phyloP scores from a whole-genome alignment of 1,140 invertebrate genomes.

The Lepidostoma basale region DNA sequence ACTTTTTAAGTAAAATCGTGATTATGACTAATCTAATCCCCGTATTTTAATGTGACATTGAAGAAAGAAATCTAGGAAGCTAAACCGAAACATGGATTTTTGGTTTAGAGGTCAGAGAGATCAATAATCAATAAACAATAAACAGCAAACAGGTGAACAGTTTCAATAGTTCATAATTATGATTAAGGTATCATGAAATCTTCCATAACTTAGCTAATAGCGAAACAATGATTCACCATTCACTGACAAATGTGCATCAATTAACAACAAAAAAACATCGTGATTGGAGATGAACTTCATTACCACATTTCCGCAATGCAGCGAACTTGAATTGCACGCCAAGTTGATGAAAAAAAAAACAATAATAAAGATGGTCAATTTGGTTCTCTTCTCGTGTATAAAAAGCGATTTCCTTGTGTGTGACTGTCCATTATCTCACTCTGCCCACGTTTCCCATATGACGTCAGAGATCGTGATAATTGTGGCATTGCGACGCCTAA shows the following conservation, averaged over 20 bases:
- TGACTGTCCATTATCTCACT: slow-evolving; percentile 13
- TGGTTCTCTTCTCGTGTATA: neutral
- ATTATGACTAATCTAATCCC: too few relatives aligned
- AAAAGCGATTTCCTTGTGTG: slow-evolving; percentile 20
- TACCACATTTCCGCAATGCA: slow-evolving; percentile 7
- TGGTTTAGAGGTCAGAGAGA: too few relatives aligned
- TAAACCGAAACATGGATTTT: too few relatives aligned
- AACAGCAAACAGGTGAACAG: too few relatives aligned
- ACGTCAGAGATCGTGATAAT: slow-evolving; percentile 26
- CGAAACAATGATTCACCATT: neutral
- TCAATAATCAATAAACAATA: too few relatives aligned
- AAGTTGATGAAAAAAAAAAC: neutral
- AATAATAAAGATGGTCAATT: slow-evolving; percentile 20
- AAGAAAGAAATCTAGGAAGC: too few relatives aligned
- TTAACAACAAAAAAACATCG: slow-evolving; percentile 2
- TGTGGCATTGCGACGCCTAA: slow-evolving; percentile 25
- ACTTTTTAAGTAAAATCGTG: too few relatives aligned
- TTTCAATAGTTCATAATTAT: too few relatives aligned
- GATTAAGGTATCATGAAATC: neutral
- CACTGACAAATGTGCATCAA: neutral
- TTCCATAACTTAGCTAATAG: neutral
- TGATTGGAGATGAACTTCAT: neutral
- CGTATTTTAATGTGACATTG: too few relatives aligned
- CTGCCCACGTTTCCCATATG: slow-evolving; percentile 18
- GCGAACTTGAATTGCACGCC: neutral